Conservation (phyloP, 2,888 invertebrate genomes). For the Aelia acuminata region DNA sequence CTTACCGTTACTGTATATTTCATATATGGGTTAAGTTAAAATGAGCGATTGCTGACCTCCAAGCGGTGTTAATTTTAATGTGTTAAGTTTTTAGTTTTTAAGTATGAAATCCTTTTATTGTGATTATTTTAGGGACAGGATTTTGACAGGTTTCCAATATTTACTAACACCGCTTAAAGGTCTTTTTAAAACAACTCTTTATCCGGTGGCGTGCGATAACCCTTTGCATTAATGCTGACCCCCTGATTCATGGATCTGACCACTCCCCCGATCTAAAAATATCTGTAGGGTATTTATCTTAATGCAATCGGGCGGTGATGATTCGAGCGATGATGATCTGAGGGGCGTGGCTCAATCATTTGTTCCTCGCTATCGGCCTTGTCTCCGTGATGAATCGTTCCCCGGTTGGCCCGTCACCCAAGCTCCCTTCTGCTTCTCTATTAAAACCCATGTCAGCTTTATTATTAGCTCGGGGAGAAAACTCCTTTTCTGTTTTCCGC, state of each 20-base stretch:
- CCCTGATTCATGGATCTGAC: neutral
- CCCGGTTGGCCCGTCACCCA: neutral
- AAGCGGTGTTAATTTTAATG: no score
- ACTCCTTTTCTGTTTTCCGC: neutral
- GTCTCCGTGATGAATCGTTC: constrained; percentile 22
- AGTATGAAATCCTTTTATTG: no score
- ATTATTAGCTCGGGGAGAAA: neutral
- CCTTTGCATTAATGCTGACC: neutral
- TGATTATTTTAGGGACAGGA: no score
- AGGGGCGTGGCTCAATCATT: constrained; percentile 34
- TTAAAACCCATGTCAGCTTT: constrained; percentile 24
- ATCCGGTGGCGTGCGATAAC: neutral
- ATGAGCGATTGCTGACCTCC: no score
- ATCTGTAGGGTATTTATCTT: constrained; percentile 23
- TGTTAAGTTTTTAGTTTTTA: no score
- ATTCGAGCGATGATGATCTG: constrained; percentile 22
- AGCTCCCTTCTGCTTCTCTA: neutral
- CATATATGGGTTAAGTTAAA: no score
- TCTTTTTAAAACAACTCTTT: neutral
- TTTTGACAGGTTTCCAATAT: neutral
- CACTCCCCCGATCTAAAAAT: neutral
- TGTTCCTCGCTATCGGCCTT: constrained; percentile 41
- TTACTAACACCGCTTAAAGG: neutral
- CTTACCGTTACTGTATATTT: no score
- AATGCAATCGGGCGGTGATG: constrained; percentile 10